These are phyloP conservation scores for Dynastes tityus DNA, from an alignment of 2,888 invertebrate genomes.

Conservation along the genomic window DNA sequence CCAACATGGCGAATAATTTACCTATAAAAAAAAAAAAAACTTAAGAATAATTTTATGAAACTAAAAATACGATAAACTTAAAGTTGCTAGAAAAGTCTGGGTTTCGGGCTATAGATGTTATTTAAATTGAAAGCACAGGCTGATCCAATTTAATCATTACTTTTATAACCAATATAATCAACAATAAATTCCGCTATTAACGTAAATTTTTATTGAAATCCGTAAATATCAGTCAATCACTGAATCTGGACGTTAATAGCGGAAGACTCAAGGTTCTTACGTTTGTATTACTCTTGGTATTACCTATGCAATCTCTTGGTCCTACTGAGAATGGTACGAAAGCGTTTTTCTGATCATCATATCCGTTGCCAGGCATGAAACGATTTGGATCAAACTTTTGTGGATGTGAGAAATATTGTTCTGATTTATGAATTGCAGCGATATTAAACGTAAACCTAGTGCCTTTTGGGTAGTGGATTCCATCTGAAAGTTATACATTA, in stretches of 20 bases:
- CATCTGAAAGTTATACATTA: slow-evolving; percentile 25
- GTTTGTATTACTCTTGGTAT: no score
- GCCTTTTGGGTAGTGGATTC: slow-evolving; percentile 24
- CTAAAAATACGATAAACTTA: neutral
- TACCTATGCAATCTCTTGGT: slow-evolving; percentile 49
- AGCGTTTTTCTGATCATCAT: neutral
- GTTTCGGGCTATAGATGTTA: no score
- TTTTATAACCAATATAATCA: no score
- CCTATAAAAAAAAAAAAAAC: slow-evolving; percentile 12
- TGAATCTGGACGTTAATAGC: no score
- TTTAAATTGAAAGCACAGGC: no score
- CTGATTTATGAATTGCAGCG: slow-evolving; percentile 49
- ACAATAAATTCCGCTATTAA: no score
- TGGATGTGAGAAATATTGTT: slow-evolving; percentile 53
- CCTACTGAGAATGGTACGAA: slow-evolving; percentile 44
- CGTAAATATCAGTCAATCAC: no score
- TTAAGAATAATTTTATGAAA: neutral
- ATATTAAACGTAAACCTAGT: slow-evolving; percentile 42
- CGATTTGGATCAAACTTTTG: slow-evolving; percentile 55
- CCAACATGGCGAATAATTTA: slow-evolving; percentile 38
- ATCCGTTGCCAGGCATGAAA: slow-evolving; percentile 52
- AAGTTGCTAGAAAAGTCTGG: neutral
- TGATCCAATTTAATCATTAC: no score
- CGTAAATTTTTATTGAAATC: no score
- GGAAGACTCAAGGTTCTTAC: no score